These are phyloP conservation scores for Teleogryllus occipitalis DNA, from an alignment of 1,140 invertebrate genomes.

Conservation along the genomic window DNA sequence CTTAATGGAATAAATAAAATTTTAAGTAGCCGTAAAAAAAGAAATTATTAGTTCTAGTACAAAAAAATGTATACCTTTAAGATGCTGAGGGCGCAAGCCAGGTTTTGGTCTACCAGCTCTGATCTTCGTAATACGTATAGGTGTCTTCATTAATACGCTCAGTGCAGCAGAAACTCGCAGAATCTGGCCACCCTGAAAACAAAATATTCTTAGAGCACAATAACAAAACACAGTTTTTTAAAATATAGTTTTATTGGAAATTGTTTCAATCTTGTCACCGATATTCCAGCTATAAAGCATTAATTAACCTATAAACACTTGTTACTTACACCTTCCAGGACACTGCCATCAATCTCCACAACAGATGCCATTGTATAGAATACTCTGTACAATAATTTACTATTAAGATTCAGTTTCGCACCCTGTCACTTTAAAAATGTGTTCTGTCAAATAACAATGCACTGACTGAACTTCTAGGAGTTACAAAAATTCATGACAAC, in stretches of 20 bases:
- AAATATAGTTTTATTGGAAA: background rate
- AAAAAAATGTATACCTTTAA: slow-evolving; percentile 50
- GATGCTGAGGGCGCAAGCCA: slow-evolving; percentile 80
- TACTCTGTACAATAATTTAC: background rate
- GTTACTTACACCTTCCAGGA: background rate
- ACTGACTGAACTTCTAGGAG: no score
- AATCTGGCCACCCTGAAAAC: slow-evolving; percentile 74
- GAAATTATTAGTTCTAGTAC: background rate
- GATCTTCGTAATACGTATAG: slow-evolving; percentile 71
- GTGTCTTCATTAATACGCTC: slow-evolving; percentile 64
- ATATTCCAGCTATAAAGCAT: background rate
- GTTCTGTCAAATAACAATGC: no score
- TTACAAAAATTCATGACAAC: no score
- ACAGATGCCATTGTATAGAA: background rate
- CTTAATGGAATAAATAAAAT: background rate
- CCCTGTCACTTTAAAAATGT: no score
- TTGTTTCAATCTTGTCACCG: background rate
- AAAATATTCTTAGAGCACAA: background rate
- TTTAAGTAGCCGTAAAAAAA: background rate
- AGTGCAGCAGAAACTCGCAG: slow-evolving; percentile 67
- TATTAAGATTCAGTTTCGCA: background rate
- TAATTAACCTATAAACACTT: background rate
- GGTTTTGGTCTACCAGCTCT: slow-evolving; percentile 66
- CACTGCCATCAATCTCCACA: background rate
- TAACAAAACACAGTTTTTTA: background rate